A percentile compares a stretch with the other conserved stretches of the same genome.
Evolutionary conservation across 2,113 vertebrate genomes (phyloP).

Genomic region (Charina bottae): DNA sequence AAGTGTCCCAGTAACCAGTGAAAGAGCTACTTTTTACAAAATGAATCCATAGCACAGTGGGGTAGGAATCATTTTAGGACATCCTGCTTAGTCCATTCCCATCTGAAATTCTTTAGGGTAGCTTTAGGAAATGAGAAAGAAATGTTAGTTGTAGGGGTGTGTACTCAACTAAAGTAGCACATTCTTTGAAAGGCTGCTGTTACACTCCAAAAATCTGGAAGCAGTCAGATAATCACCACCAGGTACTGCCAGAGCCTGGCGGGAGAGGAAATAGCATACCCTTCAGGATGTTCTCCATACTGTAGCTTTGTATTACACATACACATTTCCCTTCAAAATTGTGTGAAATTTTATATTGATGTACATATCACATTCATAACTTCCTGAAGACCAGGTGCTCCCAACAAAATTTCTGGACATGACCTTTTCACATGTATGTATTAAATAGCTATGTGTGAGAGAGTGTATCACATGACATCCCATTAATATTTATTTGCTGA

Average conservation of each 20-base stretch:
- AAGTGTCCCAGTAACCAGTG: not conserved
- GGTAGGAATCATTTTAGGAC: slow-evolving; percentile 30
- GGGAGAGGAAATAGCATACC: not conserved
- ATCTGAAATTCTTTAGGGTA: slow-evolving; percentile 26
- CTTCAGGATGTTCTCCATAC: not conserved
- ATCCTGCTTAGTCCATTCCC: slow-evolving; percentile 28
- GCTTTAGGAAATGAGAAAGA: slow-evolving; percentile 31
- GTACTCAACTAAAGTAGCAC: slow-evolving; percentile 23
- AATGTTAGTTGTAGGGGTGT: slow-evolving; percentile 25
- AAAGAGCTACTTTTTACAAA: slow-evolving; percentile 3
- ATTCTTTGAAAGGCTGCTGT: slow-evolving; percentile 26
- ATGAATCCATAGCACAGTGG: not conserved
- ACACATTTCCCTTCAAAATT: not conserved
- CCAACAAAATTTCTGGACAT: not conserved
- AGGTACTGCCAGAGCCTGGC: not conserved
- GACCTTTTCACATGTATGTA: slow-evolving; percentile 4
- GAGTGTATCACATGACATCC: not conserved
- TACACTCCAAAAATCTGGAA: slow-evolving; percentile 21
- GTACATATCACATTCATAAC: not conserved
- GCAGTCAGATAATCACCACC: not conserved
- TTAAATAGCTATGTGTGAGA: not conserved
- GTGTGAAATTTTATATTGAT: not conserved
- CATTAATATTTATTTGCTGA: not conserved
- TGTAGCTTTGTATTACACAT: not conserved
- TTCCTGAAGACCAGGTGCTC: not conserved